phyloP scores from a whole-genome alignment of 2,113 vertebrate species.

The Sinosuthora webbiana region DNA sequence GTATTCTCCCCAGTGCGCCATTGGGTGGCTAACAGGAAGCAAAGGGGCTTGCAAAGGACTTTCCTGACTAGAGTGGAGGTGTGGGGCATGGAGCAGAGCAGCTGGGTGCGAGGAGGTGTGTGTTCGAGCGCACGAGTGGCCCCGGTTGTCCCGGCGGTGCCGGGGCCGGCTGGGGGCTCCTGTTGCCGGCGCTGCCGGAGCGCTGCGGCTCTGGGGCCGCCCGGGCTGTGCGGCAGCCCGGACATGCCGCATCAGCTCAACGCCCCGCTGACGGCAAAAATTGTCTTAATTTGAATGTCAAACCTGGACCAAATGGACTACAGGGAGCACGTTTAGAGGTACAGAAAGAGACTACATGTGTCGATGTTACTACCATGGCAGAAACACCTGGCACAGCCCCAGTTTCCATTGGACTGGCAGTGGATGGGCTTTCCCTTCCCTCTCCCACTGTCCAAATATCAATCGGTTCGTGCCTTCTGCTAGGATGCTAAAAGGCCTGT shows the following conservation, averaged over 20 bases:
- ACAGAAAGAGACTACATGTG: not conserved
- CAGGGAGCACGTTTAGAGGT: not conserved
- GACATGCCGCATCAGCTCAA: accelerated
- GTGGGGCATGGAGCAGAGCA: accelerated
- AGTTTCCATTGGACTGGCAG: not conserved
- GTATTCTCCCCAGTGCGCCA: accelerated
- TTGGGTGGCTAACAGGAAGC: not conserved
- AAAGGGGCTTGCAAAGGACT: not conserved
- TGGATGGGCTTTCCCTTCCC: not conserved
- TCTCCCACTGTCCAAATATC: not conserved
- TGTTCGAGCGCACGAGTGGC: accelerated
- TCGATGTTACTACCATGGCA: not conserved
- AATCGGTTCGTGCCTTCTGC: not conserved
- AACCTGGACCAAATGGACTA: not conserved
- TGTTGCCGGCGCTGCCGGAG: accelerated
- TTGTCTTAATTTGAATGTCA: not conserved
- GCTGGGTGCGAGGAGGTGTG: accelerated
- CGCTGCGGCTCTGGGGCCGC: not conserved
- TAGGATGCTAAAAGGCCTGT: not conserved
- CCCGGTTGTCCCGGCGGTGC: accelerated
- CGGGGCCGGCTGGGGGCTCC: accelerated
- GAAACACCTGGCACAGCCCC: not conserved
- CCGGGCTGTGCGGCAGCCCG: accelerated
- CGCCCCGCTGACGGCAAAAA: accelerated
- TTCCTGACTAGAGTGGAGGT: accelerated